Evolutionary conservation across 2,113 vertebrate species (phyloP).

Genomic region (Paratilapia polleni): DNA sequence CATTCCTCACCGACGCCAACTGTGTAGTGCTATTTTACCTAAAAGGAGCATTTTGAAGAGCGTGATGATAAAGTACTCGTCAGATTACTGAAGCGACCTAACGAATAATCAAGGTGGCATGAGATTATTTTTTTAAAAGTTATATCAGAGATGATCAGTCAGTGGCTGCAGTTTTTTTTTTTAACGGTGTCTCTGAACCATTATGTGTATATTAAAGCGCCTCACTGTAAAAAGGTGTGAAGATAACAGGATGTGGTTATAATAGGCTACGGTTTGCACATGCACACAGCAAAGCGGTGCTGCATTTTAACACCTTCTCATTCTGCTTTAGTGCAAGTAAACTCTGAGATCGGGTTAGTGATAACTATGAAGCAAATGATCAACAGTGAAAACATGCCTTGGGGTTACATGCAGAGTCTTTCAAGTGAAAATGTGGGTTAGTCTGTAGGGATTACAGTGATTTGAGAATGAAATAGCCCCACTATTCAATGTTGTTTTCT

Average conservation of each 20-base stretch:
- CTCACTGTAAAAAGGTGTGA: neutral
- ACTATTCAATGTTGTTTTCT: too few species aligned
- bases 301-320: neutral
- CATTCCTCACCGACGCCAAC: neutral
- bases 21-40: neutral
- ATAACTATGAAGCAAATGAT: too few species aligned
- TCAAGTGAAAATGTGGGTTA: too few species aligned
- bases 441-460: too few species aligned
- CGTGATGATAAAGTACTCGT: neutral
- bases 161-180: too few species aligned
- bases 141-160: too few species aligned
- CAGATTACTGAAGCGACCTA: neutral
- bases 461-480: too few species aligned
- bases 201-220: neutral
- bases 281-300: neutral
- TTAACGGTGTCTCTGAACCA: too few species aligned
- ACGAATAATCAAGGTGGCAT: neutral
- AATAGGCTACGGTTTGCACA: neutral
- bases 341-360: too few species aligned
- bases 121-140: neutral
- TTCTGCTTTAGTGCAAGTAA: accelerated
- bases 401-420: too few species aligned
- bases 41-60: neutral
- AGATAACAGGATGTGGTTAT: neutral
- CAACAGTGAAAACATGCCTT: too few species aligned